A percentile compares a stretch with the other conserved stretches of the same genome.
These are phyloP conservation scores for Ricordea florida DNA, from an alignment of 92 coral and sea anemone genomes.

Conservation along the genomic window DNA sequence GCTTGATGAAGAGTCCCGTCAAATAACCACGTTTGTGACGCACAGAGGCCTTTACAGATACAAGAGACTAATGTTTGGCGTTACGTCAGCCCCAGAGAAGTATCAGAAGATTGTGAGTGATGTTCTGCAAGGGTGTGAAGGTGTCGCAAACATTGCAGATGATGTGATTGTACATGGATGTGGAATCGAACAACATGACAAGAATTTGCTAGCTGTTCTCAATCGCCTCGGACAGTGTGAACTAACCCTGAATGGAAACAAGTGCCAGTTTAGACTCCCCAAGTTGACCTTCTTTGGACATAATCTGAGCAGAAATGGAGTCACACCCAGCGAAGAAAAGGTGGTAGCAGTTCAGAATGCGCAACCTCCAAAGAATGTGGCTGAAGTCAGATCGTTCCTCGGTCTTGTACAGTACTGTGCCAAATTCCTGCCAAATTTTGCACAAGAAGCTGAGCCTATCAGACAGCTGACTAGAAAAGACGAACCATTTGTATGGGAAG, in stretches of 20 bases:
- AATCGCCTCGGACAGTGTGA: slow-evolving; percentile 21
- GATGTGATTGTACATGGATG: slow-evolving; percentile 50
- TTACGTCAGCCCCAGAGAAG: slow-evolving; percentile 42
- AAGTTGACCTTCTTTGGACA: slow-evolving; percentile 37
- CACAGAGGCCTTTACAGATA: slow-evolving; percentile 37
- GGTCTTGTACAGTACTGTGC: slow-evolving; percentile 54
- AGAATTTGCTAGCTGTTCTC: slow-evolving; percentile 45
- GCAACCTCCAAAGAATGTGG: slow-evolving; percentile 14
- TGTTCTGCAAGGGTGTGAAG: slow-evolving; percentile 34
- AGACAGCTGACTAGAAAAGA: slow-evolving; percentile 46
- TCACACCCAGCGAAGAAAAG: slow-evolving; percentile 34
- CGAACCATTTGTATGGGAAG: slow-evolving; percentile 36
- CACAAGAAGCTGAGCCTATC: slow-evolving; percentile 46
- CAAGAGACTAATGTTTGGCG: slow-evolving; percentile 30
- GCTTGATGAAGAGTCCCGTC: slow-evolving; percentile 34
- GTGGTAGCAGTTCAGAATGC: slow-evolving; percentile 29
- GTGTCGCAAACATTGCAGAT: slow-evolving; percentile 57
- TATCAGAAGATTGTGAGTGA: slow-evolving; percentile 48
- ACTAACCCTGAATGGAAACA: slow-evolving; percentile 38
- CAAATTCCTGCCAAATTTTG: slow-evolving; percentile 61
- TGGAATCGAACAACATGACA: slow-evolving; percentile 49
- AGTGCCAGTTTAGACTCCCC: slow-evolving; percentile 37
- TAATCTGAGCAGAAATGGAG: slow-evolving; percentile 31
- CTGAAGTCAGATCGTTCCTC: slow-evolving; percentile 41
- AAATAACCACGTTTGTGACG: slow-evolving; percentile 33